Percentiles rank a stretch among this genome's conserved stretches.
These are phyloP conservation scores for Pogoniulus pusillus DNA, from an alignment of 2,797 vertebrate genomes.

Conservation along the genomic window DNA sequence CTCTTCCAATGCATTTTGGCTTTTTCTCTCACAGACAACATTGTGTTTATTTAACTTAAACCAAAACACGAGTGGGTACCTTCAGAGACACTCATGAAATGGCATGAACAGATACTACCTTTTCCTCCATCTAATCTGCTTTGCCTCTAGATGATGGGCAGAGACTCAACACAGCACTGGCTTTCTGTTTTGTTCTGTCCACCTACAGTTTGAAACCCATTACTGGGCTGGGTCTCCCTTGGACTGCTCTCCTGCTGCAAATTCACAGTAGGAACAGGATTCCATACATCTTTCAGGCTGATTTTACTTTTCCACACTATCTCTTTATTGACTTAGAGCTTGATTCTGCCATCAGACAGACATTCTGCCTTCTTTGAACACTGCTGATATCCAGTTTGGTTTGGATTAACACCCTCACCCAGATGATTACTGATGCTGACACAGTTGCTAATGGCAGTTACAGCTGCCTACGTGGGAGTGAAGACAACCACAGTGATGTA, in stretches of 20 bases:
- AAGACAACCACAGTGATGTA: neutral
- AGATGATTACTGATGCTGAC: neutral
- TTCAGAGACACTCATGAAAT: neutral
- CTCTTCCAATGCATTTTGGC: neutral
- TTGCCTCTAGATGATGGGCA: too few species aligned
- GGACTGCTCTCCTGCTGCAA: neutral
- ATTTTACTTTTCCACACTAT: neutral
- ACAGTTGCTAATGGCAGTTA: neutral
- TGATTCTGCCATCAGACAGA: neutral
- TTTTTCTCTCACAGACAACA: neutral
- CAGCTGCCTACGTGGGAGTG: neutral
- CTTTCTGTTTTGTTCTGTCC: neutral
- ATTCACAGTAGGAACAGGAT: neutral
- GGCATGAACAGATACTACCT: too few species aligned
- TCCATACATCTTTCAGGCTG: neutral
- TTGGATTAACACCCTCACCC: neutral
- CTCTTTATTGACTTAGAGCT: neutral
- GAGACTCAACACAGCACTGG: too few species aligned
- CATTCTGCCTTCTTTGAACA: too few species aligned
- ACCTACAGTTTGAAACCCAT: neutral
- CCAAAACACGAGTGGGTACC: neutral
- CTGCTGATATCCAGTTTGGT: too few species aligned
- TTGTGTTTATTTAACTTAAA: neutral
- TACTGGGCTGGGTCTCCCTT: neutral
- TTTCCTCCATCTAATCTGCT: too few species aligned